phyloP scores from a whole-genome alignment of 2,888 invertebrate species.

The Diarsia dahlii region DNA sequence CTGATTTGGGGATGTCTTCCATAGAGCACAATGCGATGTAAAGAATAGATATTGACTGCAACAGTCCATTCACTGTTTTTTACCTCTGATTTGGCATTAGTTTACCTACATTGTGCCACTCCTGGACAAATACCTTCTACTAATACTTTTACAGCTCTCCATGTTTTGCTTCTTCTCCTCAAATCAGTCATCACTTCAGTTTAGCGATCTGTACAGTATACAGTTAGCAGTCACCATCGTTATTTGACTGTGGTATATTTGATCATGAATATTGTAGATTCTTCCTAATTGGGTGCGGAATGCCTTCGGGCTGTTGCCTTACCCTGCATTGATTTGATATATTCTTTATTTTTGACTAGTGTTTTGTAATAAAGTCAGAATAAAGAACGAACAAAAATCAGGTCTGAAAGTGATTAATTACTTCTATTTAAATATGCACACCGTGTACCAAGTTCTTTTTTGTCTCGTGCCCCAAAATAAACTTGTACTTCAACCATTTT shows the following conservation, averaged over 20 bases:
- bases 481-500: slow-evolving; percentile 1
- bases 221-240: not conserved
- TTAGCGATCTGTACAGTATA: not conserved
- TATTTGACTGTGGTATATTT: not conserved
- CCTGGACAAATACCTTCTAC: not conserved
- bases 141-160: not conserved
- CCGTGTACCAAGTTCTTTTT: slow-evolving; percentile 1
- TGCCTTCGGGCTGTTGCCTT: not conserved
- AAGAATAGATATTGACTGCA: not conserved
- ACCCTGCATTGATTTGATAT: not conserved
- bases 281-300: not conserved
- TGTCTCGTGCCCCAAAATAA: not conserved
- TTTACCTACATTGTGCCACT: not conserved
- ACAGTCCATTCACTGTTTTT: not conserved
- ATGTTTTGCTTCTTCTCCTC: not conserved
- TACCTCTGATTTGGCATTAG: not conserved
- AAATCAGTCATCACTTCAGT: not conserved
- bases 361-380: not conserved
- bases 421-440: slow-evolving; percentile 8
- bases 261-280: not conserved
- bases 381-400: not conserved
- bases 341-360: too few relatives aligned
- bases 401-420: not conserved
- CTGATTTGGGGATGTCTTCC: slow-evolving; percentile 15
- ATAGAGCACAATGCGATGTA: slow-evolving; percentile 16